phyloP scores from a whole-genome alignment of 2,797 vertebrate species.

The Sebastes taczanowskii region DNA sequence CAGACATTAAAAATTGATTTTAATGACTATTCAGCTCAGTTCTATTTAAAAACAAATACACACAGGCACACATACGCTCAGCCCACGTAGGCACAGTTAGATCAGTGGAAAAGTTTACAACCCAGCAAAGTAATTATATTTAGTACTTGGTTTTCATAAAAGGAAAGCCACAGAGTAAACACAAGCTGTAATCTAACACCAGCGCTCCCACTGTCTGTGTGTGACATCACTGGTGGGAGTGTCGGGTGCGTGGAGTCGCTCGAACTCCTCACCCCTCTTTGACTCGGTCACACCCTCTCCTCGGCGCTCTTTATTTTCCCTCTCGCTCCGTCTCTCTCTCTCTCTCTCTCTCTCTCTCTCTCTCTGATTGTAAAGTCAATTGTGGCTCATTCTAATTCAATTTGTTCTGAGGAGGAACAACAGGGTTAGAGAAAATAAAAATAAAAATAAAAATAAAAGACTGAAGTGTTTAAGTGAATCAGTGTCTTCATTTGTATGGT shows the following conservation, averaged over 20 bases:
- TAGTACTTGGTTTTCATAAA: conserved; percentile 63
- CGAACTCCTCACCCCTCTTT: conserved; percentile 72
- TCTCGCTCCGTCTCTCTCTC: neutral
- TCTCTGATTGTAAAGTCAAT: conserved; percentile 60
- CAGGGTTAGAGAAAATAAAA: conserved; percentile 1
- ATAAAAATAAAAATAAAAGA: neutral
- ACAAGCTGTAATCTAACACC: conserved; percentile 58
- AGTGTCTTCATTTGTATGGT: conserved; percentile 68
- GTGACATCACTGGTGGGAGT: conserved; percentile 69
- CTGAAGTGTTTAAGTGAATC: conserved; percentile 71
- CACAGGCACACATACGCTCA: neutral
- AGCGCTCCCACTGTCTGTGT: conserved; percentile 47
- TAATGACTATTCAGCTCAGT: conserved; percentile 25
- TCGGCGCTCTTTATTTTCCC: conserved; percentile 40
- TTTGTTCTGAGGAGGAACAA: conserved; percentile 71
- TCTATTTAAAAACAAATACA: conserved; percentile 55
- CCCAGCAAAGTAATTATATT: conserved; percentile 64
- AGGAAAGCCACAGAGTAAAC: conserved; percentile 66
- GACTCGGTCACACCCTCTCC: conserved; percentile 66
- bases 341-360: conserved; percentile 1
- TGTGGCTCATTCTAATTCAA: conserved; percentile 78
- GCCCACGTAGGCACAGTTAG: conserved; percentile 33
- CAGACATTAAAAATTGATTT: conserved; percentile 39
- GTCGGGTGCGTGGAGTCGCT: conserved; percentile 37
- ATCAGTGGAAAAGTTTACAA: conserved; percentile 67